Conservation (phyloP, 1,140 invertebrate genomes). For the Calliphora vicina region DNA sequence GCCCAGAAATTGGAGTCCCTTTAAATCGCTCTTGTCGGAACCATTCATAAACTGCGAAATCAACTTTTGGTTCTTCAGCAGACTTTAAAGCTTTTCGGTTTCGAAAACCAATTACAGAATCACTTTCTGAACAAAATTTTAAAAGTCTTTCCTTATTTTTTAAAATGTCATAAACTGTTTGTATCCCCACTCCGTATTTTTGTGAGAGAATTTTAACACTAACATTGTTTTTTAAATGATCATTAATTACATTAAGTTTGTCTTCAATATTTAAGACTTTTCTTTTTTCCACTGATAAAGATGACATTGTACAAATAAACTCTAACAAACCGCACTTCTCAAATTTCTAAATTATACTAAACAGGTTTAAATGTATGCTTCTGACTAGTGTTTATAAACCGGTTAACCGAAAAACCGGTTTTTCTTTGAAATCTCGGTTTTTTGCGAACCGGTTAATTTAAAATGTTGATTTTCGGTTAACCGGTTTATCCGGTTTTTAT, state of each 20-base stretch:
- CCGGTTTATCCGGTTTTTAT: no score
- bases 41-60: background rate
- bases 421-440: no score
- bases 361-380: no score
- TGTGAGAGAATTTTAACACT: background rate
- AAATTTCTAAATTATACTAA: no score
- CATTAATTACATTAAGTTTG: background rate
- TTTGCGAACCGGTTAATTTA: no score
- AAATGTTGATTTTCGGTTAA: no score
- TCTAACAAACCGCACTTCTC: no score
- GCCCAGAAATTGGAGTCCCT: background rate
- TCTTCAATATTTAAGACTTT: constrained; percentile 11
- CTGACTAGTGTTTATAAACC: no score
- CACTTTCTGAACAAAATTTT: constrained; percentile 12
- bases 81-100: constrained; percentile 12
- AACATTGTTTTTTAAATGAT: background rate
- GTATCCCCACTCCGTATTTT: background rate
- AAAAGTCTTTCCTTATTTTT: constrained; percentile 13
- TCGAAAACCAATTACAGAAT: constrained; percentile 3
- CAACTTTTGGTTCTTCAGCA: background rate
- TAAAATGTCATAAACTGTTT: constrained; percentile 16
- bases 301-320: background rate
- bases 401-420: no score
- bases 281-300: background rate
- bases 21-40: background rate